Conservation (phyloP, 2,888 invertebrate genomes). For the Dynastes hyllus region DNA sequence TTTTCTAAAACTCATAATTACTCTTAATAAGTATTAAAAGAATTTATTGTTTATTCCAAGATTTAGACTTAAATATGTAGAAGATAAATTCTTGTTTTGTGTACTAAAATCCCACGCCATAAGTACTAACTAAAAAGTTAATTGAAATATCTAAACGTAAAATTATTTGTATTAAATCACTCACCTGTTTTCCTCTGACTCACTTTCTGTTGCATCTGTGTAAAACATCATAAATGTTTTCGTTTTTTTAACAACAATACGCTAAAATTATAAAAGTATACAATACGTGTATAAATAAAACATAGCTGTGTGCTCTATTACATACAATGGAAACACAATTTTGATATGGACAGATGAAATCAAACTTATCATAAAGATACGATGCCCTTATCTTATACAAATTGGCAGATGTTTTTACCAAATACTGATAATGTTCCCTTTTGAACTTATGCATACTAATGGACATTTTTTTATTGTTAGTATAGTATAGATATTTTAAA, state of each 20-base stretch:
- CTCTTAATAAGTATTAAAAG: too few relatives aligned
- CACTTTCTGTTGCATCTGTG: constrained; percentile 3
- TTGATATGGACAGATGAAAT: constrained; percentile 16
- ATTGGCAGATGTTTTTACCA: neutral
- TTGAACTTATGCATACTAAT: too few relatives aligned
- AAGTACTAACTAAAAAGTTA: neutral
- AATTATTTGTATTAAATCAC: neutral
- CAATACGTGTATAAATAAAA: neutral
- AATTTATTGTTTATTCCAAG: too few relatives aligned
- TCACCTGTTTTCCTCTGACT: constrained; percentile 18
- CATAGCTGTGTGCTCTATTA: too few relatives aligned
- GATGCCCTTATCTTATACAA: constrained; percentile 6
- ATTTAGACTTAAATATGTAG: neutral
- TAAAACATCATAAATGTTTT: constrained; percentile 1
- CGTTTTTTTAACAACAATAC: neutral
- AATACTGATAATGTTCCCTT: constrained; percentile 5
- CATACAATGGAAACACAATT: neutral
- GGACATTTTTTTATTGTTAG: too few relatives aligned
- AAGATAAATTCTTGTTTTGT: neutral
- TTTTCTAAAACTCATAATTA: too few relatives aligned
- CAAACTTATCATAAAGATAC: constrained; percentile 15
- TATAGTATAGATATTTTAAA: too few relatives aligned
- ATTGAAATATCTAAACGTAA: neutral
- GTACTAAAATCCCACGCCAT: neutral
- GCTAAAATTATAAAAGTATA: neutral